Conservation (phyloP, 2,888 invertebrate genomes). For the Lepidocyrtoides sp. region DNA sequence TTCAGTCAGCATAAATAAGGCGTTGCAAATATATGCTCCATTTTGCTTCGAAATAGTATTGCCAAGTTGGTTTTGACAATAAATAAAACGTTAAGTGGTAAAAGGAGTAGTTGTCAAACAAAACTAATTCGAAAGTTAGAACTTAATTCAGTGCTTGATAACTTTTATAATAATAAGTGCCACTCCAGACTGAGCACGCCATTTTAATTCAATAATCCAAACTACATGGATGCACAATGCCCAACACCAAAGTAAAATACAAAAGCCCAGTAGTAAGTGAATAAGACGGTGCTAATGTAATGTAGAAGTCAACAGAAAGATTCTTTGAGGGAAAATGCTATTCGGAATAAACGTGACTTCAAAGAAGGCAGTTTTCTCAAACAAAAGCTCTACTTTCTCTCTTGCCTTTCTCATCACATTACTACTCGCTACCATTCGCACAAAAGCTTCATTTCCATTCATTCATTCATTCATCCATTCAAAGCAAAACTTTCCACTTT, state of each 20-base stretch:
- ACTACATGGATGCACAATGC: neutral
- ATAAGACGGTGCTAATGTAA: neutral
- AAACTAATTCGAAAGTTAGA: no score
- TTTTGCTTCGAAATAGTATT: no score
- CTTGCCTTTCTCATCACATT: neutral
- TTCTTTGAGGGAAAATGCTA: neutral
- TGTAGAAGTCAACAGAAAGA: neutral
- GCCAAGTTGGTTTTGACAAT: no score
- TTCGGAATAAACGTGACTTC: neutral
- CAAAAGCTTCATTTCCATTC: conserved; percentile 19
- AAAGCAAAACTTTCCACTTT: conserved; percentile 7
- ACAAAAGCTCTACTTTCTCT: neutral
- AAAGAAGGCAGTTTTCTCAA: neutral
- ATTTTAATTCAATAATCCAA: neutral
- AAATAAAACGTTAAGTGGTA: no score
- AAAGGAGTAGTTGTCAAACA: no score
- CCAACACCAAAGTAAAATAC: neutral
- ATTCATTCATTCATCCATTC: no score
- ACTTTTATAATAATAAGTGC: neutral
- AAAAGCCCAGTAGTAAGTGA: neutral
- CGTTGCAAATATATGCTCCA: no score
- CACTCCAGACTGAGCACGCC: neutral
- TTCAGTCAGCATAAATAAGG: no score
- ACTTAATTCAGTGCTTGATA: neutral
- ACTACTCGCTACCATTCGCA: neutral